These are phyloP conservation scores for Bambusicola thoracicus DNA, from an alignment of 2,113 vertebrate species.

Conservation along the genomic window DNA sequence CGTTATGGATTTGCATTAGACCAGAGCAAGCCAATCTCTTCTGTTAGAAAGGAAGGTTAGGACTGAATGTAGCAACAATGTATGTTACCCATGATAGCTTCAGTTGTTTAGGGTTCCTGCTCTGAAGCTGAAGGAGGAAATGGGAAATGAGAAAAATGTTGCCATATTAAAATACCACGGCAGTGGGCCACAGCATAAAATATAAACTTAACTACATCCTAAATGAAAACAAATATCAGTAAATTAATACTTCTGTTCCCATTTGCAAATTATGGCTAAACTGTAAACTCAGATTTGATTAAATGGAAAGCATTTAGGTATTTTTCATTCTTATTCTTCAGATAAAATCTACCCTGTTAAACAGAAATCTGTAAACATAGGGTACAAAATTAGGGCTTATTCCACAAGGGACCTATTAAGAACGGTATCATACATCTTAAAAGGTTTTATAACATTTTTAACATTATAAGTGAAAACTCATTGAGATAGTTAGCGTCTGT, in stretches of 20 bases:
- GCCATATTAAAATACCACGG: not conserved
- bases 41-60: not conserved
- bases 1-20: not conserved
- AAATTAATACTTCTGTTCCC: not conserved
- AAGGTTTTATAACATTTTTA: not conserved
- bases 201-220: not conserved
- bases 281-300: not conserved
- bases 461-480: not conserved
- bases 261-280: slow-evolving; percentile 6
- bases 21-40: not conserved
- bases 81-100: not conserved
- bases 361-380: not conserved
- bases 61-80: not conserved
- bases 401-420: not conserved
- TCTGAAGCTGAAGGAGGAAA: not conserved
- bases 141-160: not conserved
- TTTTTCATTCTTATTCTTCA: not conserved
- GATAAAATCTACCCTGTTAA: slow-evolving; percentile 9
- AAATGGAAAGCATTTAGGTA: not conserved
- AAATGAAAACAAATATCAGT: not conserved
- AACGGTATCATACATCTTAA: not conserved
- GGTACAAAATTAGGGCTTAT: not conserved
- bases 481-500: not conserved
- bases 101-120: not conserved
- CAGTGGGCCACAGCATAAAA: not conserved